Evolutionary conservation across 2,888 invertebrate genomes (phyloP).

Genomic region (Cosmorhoe ocellata): DNA sequence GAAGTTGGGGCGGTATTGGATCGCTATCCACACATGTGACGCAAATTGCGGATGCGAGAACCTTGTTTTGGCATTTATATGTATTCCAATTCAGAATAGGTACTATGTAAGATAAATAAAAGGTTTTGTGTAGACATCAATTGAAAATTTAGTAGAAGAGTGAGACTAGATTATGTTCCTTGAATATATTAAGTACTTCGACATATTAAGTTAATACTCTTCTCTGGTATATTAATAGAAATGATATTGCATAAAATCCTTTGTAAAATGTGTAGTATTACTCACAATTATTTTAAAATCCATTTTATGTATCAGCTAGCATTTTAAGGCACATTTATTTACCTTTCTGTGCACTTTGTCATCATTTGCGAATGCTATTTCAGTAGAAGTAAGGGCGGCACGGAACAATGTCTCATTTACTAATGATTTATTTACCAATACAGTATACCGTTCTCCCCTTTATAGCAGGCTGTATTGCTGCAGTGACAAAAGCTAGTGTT

Average conservation of each 20-base stretch:
- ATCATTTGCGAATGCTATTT: conserved; percentile 64
- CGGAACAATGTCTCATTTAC: conserved; percentile 68
- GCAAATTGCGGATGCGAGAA: conserved; percentile 11
- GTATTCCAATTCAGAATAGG: background rate
- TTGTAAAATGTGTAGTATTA: no score
- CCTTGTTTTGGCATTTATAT: conserved; percentile 4
- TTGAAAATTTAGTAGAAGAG: no score
- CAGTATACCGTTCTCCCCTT: conserved; percentile 57
- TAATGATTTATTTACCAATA: conserved; percentile 70
- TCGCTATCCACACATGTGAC: conserved; percentile 19
- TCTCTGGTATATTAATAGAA: no score
- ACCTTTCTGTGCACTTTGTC: conserved; percentile 61
- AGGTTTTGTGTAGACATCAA: no score
- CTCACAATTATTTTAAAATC: conserved; percentile 66
- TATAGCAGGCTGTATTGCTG: conserved; percentile 7
- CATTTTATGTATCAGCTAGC: conserved; percentile 43
- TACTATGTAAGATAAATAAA: background rate
- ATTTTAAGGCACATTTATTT: conserved; percentile 52
- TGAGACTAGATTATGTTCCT: no score
- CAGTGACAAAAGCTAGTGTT: background rate
- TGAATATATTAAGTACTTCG: no score
- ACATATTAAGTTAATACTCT: no score
- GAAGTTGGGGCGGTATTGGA: conserved; percentile 12
- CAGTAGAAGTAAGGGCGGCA: conserved; percentile 46
- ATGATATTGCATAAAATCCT: no score